A percentile compares a stretch with the other conserved stretches of the same genome.
phyloP scores from a whole-genome alignment of 2,113 vertebrate genomes.

The Junco hyemalis region DNA sequence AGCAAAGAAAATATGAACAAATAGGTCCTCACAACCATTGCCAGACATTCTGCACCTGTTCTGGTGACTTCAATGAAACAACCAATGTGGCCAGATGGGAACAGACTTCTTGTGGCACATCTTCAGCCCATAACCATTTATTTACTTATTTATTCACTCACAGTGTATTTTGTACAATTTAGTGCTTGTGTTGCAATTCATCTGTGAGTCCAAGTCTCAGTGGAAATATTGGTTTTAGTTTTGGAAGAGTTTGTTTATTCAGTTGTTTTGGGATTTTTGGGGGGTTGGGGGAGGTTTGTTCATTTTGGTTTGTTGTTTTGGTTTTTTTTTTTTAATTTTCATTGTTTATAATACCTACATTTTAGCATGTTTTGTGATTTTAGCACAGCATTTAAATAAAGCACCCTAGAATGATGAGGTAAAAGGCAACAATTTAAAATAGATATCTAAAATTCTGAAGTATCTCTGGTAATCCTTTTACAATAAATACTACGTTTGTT shows the following conservation, averaged over 20 bases:
- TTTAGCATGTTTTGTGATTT: neutral
- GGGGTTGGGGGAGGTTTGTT: neutral
- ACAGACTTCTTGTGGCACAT: neutral
- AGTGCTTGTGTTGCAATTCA: neutral
- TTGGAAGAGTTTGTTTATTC: fast-evolving
- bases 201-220: neutral
- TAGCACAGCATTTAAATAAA: neutral
- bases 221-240: neutral
- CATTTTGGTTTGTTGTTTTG: neutral
- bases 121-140: neutral
- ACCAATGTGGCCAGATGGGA: neutral
- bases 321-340: neutral
- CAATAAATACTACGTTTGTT: neutral
- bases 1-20: neutral
- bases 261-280: neutral
- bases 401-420: neutral
- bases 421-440: neutral
- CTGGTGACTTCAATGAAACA: neutral
- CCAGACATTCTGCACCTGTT: neutral
- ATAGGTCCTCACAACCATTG: neutral
- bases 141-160: neutral
- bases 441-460: neutral
- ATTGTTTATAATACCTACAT: neutral
- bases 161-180: neutral
- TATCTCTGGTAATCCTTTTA: neutral